Percentiles rank a stretch among this genome's conserved stretches.
phyloP scores from a whole-genome alignment of 1,140 invertebrate genomes.

The Helicoverpa armigera region DNA sequence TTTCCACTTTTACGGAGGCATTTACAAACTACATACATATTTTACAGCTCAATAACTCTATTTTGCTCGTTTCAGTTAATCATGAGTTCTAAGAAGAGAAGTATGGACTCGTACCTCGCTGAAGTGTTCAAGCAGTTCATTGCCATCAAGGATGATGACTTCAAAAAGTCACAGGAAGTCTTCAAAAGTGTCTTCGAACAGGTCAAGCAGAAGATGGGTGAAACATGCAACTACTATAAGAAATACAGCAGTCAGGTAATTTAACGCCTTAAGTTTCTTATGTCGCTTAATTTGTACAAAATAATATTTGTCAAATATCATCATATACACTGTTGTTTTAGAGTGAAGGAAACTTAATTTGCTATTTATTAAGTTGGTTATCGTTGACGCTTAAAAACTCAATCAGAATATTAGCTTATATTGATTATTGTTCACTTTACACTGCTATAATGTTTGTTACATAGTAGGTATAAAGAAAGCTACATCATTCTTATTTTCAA shows the following conservation, averaged over 20 bases:
- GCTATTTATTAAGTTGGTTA: background rate
- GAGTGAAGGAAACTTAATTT: background rate
- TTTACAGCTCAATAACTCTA: no score
- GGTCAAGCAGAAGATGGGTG: conserved; percentile 73
- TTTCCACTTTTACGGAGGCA: no score
- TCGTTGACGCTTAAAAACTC: background rate
- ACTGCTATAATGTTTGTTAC: background rate
- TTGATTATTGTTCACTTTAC: background rate
- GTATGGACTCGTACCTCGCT: conserved; percentile 65
- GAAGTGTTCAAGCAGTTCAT: conserved; percentile 73
- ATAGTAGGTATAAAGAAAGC: no score
- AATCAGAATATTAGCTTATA: background rate
- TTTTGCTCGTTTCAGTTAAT: conserved; percentile 24
- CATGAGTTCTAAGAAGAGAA: conserved; percentile 66
- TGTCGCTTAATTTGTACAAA: background rate
- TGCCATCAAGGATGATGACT: conserved; percentile 70
- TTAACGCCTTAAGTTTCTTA: background rate
- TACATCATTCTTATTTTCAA: no score
- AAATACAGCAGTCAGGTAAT: conserved; percentile 69
- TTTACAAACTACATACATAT: no score
- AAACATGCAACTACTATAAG: conserved; percentile 71
- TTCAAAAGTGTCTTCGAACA: conserved; percentile 75
- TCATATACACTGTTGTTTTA: background rate
- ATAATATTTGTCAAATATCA: conserved; percentile 14
- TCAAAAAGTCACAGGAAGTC: conserved; percentile 66